These are phyloP conservation scores for Geopemphigus sp. DNA, from an alignment of 1,140 invertebrate species.

Conservation along the genomic window DNA sequence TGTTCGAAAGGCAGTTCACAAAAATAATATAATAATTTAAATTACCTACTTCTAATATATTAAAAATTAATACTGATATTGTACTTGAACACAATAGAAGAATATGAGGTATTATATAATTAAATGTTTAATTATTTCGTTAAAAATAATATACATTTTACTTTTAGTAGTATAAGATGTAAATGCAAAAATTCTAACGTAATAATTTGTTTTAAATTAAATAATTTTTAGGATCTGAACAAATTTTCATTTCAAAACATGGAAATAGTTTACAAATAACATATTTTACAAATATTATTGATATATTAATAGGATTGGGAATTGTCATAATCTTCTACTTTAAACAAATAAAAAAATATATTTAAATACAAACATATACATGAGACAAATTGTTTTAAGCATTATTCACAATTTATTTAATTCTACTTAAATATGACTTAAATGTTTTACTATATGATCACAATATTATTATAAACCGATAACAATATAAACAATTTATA, in stretches of 20 bases:
- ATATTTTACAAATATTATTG: no score
- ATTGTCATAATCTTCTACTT: constrained; percentile 19
- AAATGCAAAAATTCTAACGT: not conserved
- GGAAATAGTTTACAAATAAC: not conserved
- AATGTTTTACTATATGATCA: not conserved
- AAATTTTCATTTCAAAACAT: constrained; percentile 1
- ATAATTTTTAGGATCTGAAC: not conserved
- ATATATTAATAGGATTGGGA: not conserved
- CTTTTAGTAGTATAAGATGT: not conserved
- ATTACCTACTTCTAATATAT: constrained; percentile 18
- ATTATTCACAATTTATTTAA: not conserved
- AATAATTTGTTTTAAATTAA: not conserved
- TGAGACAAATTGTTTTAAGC: not conserved
- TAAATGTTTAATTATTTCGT: not conserved
- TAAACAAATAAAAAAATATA: constrained; percentile 20
- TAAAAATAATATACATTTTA: not conserved
- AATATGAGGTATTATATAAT: constrained; percentile 11
- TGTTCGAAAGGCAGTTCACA: constrained; percentile 24
- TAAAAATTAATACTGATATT: constrained; percentile 36
- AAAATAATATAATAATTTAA: constrained; percentile 26
- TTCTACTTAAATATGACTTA: not conserved
- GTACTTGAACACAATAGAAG: constrained; percentile 34
- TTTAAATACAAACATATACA: not conserved
- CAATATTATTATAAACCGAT: not conserved
- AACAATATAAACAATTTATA: not conserved